Base-by-base conservation (phyloP, 2,888 invertebrate genomes). In the Calameuta idolon region DNA sequence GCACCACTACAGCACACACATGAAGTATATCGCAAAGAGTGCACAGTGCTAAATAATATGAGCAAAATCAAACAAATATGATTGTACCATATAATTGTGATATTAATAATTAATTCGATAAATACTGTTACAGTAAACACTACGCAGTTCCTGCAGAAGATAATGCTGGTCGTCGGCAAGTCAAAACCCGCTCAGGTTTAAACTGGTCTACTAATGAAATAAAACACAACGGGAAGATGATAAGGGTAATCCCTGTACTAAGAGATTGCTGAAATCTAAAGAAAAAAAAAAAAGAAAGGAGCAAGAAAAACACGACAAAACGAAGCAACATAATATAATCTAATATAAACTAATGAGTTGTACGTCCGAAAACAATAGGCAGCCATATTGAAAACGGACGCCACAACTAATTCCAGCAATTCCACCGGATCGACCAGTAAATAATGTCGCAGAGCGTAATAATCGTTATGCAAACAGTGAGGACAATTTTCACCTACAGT, bases 101-200 rank as follows among this genome's bases (percentile, higher is more conserved):
- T 55, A 55, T 55, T 9, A 55, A 9, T 55, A 55, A n/a, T 68
- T 68, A 69, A 75, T n/a, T 71, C 12, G n/a, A 31, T n/a, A 78
- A 77, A 75, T 81, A 77, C 75, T 77, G 81, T 93, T 92, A 23
- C 93, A 95, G 95, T 94, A 92, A 93, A 89, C 86, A 87, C 92
- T 80, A 96, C 96, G 35, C 92, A 92, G 86, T 92, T 93, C 87
- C 92, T 96, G 83, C 96, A 96, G 91, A 95, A 95, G 91, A 89
- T 95, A 86, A 93, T 96, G 89, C 92, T 96, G 92, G 96, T 96
- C 82, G 94, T 96, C 85, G 95, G 95, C 83, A 95, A 96, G 89
- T 92, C 94, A 85, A 95, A 95, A 92, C 93, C 95, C 88, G 94
- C 94, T 89, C 94, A 94, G 92, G 94, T 95, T 90, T 95, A 94